These are phyloP conservation scores for Drosophila neoperkinsi DNA, from an alignment of 2,888 invertebrate species.

Conservation along the genomic window DNA sequence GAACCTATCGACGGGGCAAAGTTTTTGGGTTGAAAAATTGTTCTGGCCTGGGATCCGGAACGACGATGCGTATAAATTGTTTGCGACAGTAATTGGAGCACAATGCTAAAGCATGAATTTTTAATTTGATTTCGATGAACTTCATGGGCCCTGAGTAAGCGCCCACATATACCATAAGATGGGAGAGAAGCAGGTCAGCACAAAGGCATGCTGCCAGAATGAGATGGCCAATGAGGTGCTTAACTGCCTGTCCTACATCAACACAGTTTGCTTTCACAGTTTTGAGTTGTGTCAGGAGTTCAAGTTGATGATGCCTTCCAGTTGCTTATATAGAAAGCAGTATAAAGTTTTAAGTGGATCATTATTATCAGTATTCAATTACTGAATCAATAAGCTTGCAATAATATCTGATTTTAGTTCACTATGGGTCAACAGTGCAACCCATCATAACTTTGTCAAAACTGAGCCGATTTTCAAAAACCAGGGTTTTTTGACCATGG, in stretches of 20 bases:
- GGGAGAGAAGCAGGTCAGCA: not conserved
- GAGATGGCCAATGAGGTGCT: constrained; percentile 9
- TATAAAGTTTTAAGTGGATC: constrained; percentile 16
- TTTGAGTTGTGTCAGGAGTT: constrained; percentile 9
- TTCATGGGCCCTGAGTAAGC: constrained; percentile 10
- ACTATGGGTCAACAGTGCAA: not conserved
- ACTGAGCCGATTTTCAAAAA: not conserved
- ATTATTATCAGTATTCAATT: constrained; percentile 5
- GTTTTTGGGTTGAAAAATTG: constrained; percentile 70
- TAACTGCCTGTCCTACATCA: constrained; percentile 8
- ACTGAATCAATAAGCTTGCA: not conserved
- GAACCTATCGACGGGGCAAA: constrained; percentile 29
- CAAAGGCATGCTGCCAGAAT: not conserved
- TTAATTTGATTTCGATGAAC: constrained; percentile 72
- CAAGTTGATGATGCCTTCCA: constrained; percentile 7
- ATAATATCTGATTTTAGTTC: not conserved
- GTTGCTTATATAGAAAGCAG: not conserved
- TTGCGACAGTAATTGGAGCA: constrained; percentile 76
- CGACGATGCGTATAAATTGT: constrained; percentile 67
- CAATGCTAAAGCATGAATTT: constrained; percentile 79
- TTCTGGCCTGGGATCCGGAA: constrained; percentile 27
- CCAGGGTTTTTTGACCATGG: not conserved
- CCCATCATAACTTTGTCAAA: not conserved
- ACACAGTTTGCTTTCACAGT: not conserved
- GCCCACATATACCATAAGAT: constrained; percentile 5